Conservation (phyloP, 2,888 invertebrate species). For the Ochropleura plecta region DNA sequence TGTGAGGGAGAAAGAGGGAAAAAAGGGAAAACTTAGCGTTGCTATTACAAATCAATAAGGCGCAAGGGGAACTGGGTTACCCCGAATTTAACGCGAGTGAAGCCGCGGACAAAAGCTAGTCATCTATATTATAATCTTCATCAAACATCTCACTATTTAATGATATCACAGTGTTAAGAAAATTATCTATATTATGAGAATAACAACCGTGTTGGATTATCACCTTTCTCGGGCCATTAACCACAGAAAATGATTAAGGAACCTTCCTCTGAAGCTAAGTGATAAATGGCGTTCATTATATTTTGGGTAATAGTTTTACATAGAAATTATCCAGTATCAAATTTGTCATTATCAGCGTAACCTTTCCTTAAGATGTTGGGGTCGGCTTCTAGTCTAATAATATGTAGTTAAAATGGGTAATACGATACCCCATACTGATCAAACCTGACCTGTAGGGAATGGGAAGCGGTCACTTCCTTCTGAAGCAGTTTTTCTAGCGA, state of each 20-base stretch:
- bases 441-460: too few relatives aligned
- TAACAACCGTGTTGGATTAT: constrained; percentile 31
- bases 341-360: neutral
- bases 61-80: too few relatives aligned
- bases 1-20: too few relatives aligned
- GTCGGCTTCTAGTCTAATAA: neutral
- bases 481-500: too few relatives aligned
- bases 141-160: neutral
- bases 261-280: constrained; percentile 25
- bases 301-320: constrained; percentile 2
- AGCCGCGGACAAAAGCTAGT: too few relatives aligned
- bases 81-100: too few relatives aligned
- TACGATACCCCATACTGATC: neutral
- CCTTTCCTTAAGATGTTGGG: neutral
- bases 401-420: neutral
- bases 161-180: neutral
- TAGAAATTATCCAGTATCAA: neutral
- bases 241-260: constrained; percentile 37
- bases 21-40: too few relatives aligned
- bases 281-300: constrained; percentile 31
- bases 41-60: too few relatives aligned
- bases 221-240: constrained; percentile 29
- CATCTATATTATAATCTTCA: neutral
- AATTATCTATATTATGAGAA: neutral
- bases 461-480: too few relatives aligned